Evolutionary conservation across 2,113 vertebrate genomes (phyloP).

Genomic region (Ptyas mucosa): DNA sequence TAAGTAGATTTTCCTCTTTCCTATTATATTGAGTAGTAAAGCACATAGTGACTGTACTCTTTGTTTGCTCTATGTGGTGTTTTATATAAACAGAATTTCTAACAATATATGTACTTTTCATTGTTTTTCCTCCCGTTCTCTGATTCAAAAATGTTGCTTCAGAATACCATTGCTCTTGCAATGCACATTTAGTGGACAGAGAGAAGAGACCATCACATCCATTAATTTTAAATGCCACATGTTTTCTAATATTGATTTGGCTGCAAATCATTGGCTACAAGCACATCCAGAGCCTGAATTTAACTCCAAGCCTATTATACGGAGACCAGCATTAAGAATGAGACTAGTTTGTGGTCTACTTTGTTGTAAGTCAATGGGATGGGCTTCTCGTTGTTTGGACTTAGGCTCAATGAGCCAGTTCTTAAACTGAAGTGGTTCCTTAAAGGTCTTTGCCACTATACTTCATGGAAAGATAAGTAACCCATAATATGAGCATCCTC

Average conservation of each 20-base stretch:
- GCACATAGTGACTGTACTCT: no score
- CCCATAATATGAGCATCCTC: neutral
- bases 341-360: neutral
- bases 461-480: neutral
- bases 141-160: neutral
- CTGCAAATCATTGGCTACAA: neutral
- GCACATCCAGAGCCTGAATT: neutral
- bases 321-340: neutral
- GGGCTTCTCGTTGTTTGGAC: neutral
- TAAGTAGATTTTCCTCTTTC: no score
- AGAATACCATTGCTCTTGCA: neutral
- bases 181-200: neutral
- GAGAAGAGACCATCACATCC: neutral
- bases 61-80: no score
- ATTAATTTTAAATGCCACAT: neutral
- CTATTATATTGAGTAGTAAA: no score
- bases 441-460: neutral
- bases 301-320: neutral
- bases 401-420: neutral
- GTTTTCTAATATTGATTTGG: neutral
- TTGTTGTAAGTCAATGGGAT: neutral
- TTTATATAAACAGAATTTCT: no score
- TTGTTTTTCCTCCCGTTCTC: neutral
- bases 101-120: neutral
- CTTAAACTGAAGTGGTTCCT: neutral